phyloP scores from a whole-genome alignment of 2,797 vertebrate genomes.

The Ambastaia sidthimunki region DNA sequence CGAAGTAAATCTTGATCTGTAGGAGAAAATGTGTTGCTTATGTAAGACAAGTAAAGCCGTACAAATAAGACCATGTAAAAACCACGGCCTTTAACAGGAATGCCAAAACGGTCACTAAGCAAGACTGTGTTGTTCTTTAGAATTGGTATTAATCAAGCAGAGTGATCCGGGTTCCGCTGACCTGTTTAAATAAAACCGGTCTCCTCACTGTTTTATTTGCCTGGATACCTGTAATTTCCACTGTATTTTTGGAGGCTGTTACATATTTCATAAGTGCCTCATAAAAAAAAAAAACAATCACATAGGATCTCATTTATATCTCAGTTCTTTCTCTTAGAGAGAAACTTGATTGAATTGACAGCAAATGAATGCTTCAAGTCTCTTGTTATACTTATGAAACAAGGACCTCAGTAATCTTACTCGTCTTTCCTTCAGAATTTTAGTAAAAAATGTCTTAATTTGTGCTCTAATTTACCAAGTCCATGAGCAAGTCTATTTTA shows the following conservation, averaged over 20 bases:
- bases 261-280: constrained; percentile 55
- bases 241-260: constrained; percentile 63
- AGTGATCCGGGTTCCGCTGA: constrained; percentile 45
- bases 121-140: constrained; percentile 43
- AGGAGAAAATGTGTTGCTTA: constrained; percentile 59
- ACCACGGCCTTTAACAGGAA: constrained; percentile 41
- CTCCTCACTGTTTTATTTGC: constrained; percentile 56
- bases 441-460: background rate
- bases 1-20: constrained; percentile 54
- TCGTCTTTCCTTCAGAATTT: too few relatives aligned
- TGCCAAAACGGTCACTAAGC: constrained; percentile 36
- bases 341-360: background rate
- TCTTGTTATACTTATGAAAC: background rate
- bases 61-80: constrained; percentile 50
- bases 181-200: constrained; percentile 46
- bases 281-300: background rate
- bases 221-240: constrained; percentile 65
- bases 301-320: background rate
- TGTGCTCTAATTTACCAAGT: background rate
- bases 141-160: constrained; percentile 45
- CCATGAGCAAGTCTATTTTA: background rate
- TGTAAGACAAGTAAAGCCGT: constrained; percentile 53
- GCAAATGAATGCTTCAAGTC: background rate
- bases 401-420: background rate
- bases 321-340: background rate